Conservation (phyloP, 2,888 invertebrate genomes). For the Erebia aethiops region DNA sequence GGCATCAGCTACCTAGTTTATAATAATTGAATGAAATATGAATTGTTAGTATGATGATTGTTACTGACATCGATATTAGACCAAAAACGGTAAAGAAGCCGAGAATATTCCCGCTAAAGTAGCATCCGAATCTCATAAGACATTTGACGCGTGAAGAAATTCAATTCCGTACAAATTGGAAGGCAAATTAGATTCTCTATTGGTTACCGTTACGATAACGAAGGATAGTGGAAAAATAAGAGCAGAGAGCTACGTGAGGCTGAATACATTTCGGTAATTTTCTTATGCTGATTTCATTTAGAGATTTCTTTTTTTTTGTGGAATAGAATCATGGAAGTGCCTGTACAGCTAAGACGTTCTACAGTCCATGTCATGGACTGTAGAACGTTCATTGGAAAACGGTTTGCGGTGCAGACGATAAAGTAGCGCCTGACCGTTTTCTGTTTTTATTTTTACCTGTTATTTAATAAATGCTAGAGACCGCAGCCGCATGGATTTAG, state of each 20-base stretch:
- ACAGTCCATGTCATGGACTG: too few relatives aligned
- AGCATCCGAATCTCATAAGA: conserved; percentile 63
- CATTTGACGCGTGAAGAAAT: conserved; percentile 69
- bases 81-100: conserved; percentile 46
- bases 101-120: conserved; percentile 61
- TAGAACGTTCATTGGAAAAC: too few relatives aligned
- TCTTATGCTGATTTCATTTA: conserved; percentile 23
- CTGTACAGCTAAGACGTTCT: too few relatives aligned
- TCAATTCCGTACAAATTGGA: conserved; percentile 68
- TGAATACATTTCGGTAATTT: conserved; percentile 27
- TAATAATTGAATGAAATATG: not conserved
- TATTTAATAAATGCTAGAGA: too few relatives aligned
- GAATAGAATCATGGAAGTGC: too few relatives aligned
- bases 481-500: too few relatives aligned
- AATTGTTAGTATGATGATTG: conserved; percentile 34
- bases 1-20: too few relatives aligned
- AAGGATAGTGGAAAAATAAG: conserved; percentile 34
- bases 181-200: conserved; percentile 65
- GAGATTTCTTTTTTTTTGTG: not conserved
- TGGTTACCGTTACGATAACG: conserved; percentile 44
- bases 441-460: too few relatives aligned
- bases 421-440: too few relatives aligned
- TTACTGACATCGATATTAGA: conserved; percentile 25
- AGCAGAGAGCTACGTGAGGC: not conserved
- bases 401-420: too few relatives aligned